Base-by-base conservation (phyloP, 2,797 vertebrate genomes). In the Lates japonicus region DNA sequence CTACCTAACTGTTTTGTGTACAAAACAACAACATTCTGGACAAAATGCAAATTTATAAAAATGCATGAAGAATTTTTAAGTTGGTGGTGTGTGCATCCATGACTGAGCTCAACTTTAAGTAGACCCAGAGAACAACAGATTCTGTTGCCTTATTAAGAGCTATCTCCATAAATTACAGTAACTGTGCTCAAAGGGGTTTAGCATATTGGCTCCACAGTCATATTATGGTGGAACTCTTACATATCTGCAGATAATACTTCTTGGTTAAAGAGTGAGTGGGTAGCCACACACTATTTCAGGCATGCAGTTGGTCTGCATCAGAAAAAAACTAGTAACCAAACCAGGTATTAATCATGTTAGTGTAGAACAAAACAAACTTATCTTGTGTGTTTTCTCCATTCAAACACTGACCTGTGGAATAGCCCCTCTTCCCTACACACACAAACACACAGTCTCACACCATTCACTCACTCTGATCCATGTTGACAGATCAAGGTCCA, bases 401-500 rank as follows among this genome's bases (percentile, higher is more conserved):
- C 81, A 74, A 70, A 74, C 66, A 22, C 16, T 81, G 65, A 61
- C 59, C 61, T 42, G 51, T 60, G 13, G 2, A 55, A 44, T 14
- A 65, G 22, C 49, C 35, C 46, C 31, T 76, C 44, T 58, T 42
- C 10, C 52, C 2, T 10, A 61, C 52, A 35, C 37, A 65, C 39
- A 22, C 58, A 42, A 22, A 55, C 44, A 73, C 63, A n/a, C 19
- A 39, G 33, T 17, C 44, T 7, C 59, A 19, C 52, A 57, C 57
- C 67, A 51, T 55, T 41, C 42, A 19, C 58, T 25, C 48, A 61
- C 31, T 22, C 37, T 42, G 19, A 46, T 72, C 67, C 52, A 51
- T 87, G 87, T 90, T 91, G 88, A 93, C 88, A 84, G 91, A 90
- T 89, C 90, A 92, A 93, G 92, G 90, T 92, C 90, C 76, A 83